Evolutionary conservation across 2,113 vertebrate species (phyloP).

Genomic region (Ictalurus furcatus): DNA sequence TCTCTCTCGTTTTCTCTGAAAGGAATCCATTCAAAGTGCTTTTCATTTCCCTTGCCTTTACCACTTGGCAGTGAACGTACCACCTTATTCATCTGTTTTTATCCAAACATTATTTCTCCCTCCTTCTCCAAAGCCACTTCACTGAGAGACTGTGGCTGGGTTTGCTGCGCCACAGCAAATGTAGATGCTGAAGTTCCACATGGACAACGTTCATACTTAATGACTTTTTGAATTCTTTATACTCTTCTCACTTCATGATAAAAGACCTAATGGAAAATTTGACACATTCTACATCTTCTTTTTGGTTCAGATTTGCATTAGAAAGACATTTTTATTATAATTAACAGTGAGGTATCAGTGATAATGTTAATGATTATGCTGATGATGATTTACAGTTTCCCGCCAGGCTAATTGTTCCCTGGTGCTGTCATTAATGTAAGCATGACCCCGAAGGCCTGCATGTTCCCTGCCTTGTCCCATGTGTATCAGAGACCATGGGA

Average conservation of each 20-base stretch:
- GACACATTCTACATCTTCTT: not conserved
- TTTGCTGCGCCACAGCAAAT: not conserved
- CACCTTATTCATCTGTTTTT: slow-evolving; percentile 50
- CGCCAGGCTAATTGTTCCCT: slow-evolving; percentile 14
- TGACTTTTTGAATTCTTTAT: not conserved
- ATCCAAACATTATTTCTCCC: slow-evolving; percentile 29
- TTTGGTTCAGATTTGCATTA: not conserved
- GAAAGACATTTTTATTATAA: not conserved
- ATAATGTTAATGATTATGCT: not conserved
- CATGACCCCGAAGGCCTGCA: slow-evolving; percentile 19
- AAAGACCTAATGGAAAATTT: not conserved
- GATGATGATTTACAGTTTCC: slow-evolving; percentile 25
- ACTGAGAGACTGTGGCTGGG: not conserved
- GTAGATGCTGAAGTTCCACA: not conserved
- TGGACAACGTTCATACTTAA: not conserved
- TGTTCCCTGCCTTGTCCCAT: slow-evolving; percentile 25
- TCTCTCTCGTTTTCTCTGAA: slow-evolving; percentile 27
- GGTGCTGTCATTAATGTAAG: slow-evolving; percentile 33
- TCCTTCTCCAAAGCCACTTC: not conserved
- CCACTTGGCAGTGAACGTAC: slow-evolving; percentile 46
- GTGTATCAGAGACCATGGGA: slow-evolving; percentile 55
- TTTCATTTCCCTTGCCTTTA: slow-evolving; percentile 46
- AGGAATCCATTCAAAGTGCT: slow-evolving; percentile 37
- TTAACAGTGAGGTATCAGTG: not conserved
- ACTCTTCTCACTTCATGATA: not conserved